phyloP scores from a whole-genome alignment of 2,113 vertebrate genomes.

The Chaetorhynchus papuensis region DNA sequence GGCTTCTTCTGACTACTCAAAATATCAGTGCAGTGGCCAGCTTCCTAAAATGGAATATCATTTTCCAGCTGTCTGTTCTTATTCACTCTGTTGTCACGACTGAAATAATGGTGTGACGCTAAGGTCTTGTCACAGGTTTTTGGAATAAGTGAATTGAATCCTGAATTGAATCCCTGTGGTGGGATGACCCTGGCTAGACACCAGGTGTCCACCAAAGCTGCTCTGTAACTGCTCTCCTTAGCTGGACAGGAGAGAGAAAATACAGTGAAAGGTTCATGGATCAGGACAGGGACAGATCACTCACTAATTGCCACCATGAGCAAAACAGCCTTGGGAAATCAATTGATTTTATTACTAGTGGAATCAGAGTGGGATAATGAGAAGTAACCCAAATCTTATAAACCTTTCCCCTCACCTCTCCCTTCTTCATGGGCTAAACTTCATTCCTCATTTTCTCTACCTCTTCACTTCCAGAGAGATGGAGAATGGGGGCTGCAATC shows the following conservation, averaged over 20 bases:
- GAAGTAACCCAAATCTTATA: neutral
- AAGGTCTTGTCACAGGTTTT: rapidly evolving
- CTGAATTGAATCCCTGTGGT: neutral
- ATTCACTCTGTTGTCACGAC: neutral
- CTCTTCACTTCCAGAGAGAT: neutral
- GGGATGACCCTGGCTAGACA: neutral
- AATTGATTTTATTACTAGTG: neutral
- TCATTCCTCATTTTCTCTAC: neutral
- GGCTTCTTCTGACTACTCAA: neutral
- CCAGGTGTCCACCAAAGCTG: neutral
- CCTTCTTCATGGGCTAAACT: neutral
- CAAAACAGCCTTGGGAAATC: neutral
- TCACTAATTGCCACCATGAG: rapidly evolving
- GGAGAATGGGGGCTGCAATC: neutral
- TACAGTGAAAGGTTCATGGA: neutral
- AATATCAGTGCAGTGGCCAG: neutral
- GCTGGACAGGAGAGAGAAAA: neutral
- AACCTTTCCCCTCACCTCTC: neutral
- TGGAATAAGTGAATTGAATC: neutral
- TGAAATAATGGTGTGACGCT: neutral
- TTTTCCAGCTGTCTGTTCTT: neutral
- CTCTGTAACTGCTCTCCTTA: neutral
- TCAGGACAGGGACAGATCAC: neutral
- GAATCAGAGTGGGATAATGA: neutral
- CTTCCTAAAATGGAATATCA: neutral